Evolutionary conservation across 2,888 invertebrate genomes (phyloP), one percentile per base, ranked within the genome.

Genomic region (Hypomecis atomaria): DNA sequence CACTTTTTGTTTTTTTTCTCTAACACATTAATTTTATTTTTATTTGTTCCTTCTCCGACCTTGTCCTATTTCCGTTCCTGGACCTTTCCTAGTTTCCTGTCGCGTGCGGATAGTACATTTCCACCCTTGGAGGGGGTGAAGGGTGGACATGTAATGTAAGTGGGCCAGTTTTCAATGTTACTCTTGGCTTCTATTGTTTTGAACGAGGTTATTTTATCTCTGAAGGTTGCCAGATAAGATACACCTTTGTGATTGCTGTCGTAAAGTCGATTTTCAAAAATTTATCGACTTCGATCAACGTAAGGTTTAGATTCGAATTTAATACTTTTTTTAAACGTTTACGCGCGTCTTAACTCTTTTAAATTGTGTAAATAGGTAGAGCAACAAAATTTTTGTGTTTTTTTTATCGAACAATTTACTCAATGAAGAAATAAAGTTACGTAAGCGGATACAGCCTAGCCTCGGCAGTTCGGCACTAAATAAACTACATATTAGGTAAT

Each of bases 361-460:
- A 13, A 36, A 48, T 34, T 6, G 23, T 0, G 23, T 1, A 33
- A 33, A 40, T 23, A 23, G 23, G n/a, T n/a, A n/a, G n/a, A n/a
- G n/a, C n/a, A n/a, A 2, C 23, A 23, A 23, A 2, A 50, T 37
- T 64, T 43, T 54, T 64, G n/a, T n/a, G n/a, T 62, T 59, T 67
- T 45, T 65, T 61, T 36, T 52, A 8, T n/a, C 44, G 61, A 75
- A 74, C 78, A 23, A 81, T 75, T 70, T 77, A 76, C 74, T 61
- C 56, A 59, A 74, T 65, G 63, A 58, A 70, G 70, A 72, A 78
- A 79, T 79, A 81, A 84, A 78, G 81, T 79, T 83, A 86, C 86
- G 87, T 78, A 86, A 87, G 88, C 88, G 88, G 86, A 88, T 88
- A 88, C 86, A 84, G 81, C 74, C 79, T 77, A 81, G 81, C 79